Evolutionary conservation across 2,888 invertebrate species (phyloP).

Genomic region (Gymnosoma rotundatum): DNA sequence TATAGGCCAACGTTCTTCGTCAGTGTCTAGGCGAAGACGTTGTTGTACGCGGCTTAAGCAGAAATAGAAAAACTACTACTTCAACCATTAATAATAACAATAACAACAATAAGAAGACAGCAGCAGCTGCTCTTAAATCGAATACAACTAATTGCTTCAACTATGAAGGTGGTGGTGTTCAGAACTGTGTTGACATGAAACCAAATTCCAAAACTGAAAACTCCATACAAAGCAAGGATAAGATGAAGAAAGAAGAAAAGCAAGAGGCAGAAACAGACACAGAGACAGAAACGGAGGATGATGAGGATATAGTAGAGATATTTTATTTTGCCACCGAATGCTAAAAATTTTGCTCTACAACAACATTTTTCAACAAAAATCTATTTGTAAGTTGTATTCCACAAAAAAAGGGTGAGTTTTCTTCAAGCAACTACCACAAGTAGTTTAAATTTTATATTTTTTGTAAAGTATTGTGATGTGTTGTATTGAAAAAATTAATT

Average conservation of each 20-base stretch:
- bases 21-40: slow-evolving; percentile 76
- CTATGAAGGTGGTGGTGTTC: slow-evolving; percentile 36
- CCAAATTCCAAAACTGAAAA: slow-evolving; percentile 19
- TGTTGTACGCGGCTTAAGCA: slow-evolving; percentile 72
- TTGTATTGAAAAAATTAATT: no score
- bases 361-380: background rate
- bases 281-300: slow-evolving; percentile 1
- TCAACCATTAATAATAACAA: slow-evolving; percentile 57
- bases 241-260: slow-evolving; percentile 38
- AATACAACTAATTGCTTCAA: slow-evolving; percentile 40
- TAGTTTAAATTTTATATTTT: no score
- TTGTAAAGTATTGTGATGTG: no score
- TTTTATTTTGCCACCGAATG: slow-evolving; percentile 80
- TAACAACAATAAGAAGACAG: background rate
- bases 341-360: slow-evolving; percentile 61
- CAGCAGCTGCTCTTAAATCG: slow-evolving; percentile 23
- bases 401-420: slow-evolving; percentile 23
- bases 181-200: slow-evolving; percentile 21
- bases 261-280: background rate
- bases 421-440: background rate
- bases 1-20: slow-evolving; percentile 78
- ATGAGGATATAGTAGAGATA: slow-evolving; percentile 75
- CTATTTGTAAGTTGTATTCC: background rate
- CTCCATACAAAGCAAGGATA: slow-evolving; percentile 8
- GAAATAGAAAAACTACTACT: slow-evolving; percentile 73